phyloP scores from a whole-genome alignment of 2,888 invertebrate genomes.

The Neocrepidodera transversa region DNA sequence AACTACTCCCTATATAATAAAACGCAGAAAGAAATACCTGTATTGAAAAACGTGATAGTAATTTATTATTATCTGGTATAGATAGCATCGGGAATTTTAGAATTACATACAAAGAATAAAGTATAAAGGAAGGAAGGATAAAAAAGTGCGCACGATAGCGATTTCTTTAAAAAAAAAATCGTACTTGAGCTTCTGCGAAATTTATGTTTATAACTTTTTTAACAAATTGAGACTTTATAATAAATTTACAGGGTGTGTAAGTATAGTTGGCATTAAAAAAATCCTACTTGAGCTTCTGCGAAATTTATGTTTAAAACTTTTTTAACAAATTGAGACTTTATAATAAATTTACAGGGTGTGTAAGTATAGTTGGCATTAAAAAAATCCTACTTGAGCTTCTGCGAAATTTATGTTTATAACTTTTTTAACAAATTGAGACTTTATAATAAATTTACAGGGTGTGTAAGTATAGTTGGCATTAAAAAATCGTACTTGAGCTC shows the following conservation, averaged over 20 bases:
- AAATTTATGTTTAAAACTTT: no score
- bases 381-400: no score
- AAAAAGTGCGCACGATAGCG: background rate
- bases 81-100: slow-evolving; percentile 2
- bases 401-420: no score
- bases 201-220: slow-evolving; percentile 2
- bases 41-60: slow-evolving; percentile 19
- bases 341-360: no score
- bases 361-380: no score
- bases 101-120: slow-evolving; percentile 4
- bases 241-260: background rate
- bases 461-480: no score
- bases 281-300: no score
- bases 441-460: no score
- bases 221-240: background rate
- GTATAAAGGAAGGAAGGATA: background rate
- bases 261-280: no score
- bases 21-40: background rate
- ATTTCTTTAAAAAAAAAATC: slow-evolving; percentile 1
- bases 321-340: no score
- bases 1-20: background rate
- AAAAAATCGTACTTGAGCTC: no score
- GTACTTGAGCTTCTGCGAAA: background rate
- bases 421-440: no score
- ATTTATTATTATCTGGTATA: slow-evolving; percentile 14